Percentiles rank a stretch among this genome's conserved stretches.
These are phyloP conservation scores for Thamnaconus septentrionalis DNA, from an alignment of 2,113 vertebrate genomes.

Conservation along the genomic window DNA sequence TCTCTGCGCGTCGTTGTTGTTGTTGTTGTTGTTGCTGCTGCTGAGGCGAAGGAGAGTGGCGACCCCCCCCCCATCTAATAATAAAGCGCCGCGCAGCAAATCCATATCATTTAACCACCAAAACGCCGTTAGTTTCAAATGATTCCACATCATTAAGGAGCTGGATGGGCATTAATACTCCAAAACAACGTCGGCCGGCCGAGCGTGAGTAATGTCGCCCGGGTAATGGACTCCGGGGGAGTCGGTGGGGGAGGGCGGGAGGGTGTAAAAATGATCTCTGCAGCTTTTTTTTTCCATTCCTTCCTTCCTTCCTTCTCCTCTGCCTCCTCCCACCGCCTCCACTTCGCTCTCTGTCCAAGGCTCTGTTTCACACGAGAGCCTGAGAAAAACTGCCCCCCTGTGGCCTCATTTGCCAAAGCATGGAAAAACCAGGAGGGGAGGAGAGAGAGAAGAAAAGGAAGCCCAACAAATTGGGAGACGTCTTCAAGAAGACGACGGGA, in stretches of 20 bases:
- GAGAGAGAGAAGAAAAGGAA: background rate
- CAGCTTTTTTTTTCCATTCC: constrained; percentile 15
- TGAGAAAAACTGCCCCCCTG: constrained; percentile 72
- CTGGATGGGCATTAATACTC: constrained; percentile 52
- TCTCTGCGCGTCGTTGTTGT: constrained; percentile 7
- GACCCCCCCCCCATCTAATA: background rate
- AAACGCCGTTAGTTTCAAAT: constrained; percentile 65
- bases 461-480: constrained; percentile 19
- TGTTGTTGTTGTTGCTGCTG: too few species aligned
- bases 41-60: background rate
- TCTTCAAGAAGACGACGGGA: constrained; percentile 37
- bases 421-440: background rate
- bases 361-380: constrained; percentile 14
- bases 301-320: constrained; percentile 22
- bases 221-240: constrained; percentile 50
- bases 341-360: too few species aligned
- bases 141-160: constrained; percentile 65
- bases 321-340: background rate
- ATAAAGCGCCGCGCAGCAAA: constrained; percentile 38
- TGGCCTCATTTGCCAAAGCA: constrained; percentile 54
- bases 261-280: constrained; percentile 29
- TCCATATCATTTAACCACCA: constrained; percentile 51
- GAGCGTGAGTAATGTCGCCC: constrained; percentile 53
- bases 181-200: constrained; percentile 43
- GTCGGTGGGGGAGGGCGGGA: constrained; percentile 32